These are phyloP conservation scores for Hymenochirus boettgeri DNA, from an alignment of 2,113 vertebrate species.

Conservation along the genomic window DNA sequence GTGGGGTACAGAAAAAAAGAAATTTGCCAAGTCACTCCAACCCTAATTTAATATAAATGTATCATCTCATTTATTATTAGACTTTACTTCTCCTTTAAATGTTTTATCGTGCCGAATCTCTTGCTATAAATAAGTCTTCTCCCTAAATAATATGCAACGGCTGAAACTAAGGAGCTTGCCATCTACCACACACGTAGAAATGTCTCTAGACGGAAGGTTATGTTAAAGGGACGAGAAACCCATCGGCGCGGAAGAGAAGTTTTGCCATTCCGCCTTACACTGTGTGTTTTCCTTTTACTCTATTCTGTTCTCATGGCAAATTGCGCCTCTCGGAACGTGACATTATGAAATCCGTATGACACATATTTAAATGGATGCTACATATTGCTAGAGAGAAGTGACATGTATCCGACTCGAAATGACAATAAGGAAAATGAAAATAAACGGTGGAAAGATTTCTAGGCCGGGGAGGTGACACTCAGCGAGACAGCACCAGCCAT, in stretches of 20 bases:
- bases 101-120: too few species aligned
- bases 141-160: too few species aligned
- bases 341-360: constrained; percentile 23
- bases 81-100: too few species aligned
- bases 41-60: too few species aligned
- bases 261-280: neutral
- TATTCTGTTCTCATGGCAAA: constrained; percentile 7
- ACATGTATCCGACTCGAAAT: constrained; percentile 5
- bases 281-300: neutral
- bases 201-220: neutral
- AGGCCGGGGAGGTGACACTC: constrained; percentile 2
- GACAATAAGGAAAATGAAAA: constrained; percentile 24
- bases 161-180: too few species aligned
- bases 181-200: neutral
- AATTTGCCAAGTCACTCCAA: too few species aligned
- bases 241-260: neutral
- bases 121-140: too few species aligned
- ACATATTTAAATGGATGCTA: constrained; percentile 29
- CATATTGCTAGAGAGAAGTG: constrained; percentile 13
- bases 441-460: constrained; percentile 8
- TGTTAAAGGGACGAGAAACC: too few species aligned
- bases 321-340: constrained; percentile 9
- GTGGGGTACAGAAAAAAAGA: too few species aligned
- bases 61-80: too few species aligned
- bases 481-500: neutral